A percentile compares a stretch with the other conserved stretches of the same genome.
Conservation (phyloP, 2,888 invertebrate species). For the Brachylomia viminalis region DNA sequence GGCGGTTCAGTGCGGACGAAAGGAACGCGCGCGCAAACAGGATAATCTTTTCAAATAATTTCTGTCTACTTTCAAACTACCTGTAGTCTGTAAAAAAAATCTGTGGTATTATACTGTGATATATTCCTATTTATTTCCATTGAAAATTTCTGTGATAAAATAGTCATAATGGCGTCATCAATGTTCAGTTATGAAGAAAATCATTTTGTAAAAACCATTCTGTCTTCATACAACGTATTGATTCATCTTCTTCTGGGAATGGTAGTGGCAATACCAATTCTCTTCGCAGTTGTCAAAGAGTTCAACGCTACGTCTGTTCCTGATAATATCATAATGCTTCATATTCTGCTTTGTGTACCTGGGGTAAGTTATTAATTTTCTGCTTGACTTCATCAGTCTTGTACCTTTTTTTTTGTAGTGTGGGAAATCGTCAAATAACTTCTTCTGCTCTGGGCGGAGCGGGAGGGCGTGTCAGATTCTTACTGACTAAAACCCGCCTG, state of each 20-base stretch:
- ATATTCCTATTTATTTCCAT: neutral
- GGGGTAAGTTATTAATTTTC: slow-evolving; percentile 54
- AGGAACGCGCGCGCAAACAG: slow-evolving; percentile 8
- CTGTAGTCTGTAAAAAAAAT: slow-evolving; percentile 11
- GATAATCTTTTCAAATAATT: slow-evolving; percentile 16
- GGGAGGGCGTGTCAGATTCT: no score
- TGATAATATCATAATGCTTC: slow-evolving; percentile 44
- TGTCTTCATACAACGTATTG: slow-evolving; percentile 50
- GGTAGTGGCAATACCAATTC: slow-evolving; percentile 49
- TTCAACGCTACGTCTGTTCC: slow-evolving; percentile 45
- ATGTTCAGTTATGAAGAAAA: slow-evolving; percentile 49
- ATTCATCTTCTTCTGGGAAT: slow-evolving; percentile 57
- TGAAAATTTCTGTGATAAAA: neutral
- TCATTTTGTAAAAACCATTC: slow-evolving; percentile 37
- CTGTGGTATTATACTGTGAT: slow-evolving; percentile 41
- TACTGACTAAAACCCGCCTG: no score
- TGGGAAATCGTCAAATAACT: no score
- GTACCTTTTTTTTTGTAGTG: no score
- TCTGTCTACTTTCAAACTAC: neutral
- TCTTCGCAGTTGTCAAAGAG: slow-evolving; percentile 51
- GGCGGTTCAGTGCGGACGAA: slow-evolving; percentile 14
- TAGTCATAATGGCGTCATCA: slow-evolving; percentile 33
- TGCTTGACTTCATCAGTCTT: neutral
- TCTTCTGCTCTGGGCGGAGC: no score
- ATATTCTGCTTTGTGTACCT: slow-evolving; percentile 56